Conservation (phyloP, 2,113 vertebrate genomes). For the Lepisosteus osseus region DNA sequence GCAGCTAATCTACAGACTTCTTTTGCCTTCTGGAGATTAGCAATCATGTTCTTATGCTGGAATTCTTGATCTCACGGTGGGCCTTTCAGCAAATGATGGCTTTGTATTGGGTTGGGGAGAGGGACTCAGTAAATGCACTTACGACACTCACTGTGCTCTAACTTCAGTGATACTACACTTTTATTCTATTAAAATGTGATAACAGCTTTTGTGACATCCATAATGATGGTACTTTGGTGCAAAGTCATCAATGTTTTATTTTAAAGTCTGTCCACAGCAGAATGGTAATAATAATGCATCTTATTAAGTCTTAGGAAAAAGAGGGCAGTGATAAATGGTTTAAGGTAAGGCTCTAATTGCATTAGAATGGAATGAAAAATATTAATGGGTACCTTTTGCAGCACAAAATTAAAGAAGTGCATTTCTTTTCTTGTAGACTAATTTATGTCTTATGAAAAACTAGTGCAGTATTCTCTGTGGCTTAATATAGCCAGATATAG, state of each 20-base stretch:
- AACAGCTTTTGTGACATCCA: constrained; percentile 13
- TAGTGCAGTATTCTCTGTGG: constrained; percentile 40
- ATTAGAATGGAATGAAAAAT: constrained; percentile 18
- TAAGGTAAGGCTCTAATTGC: constrained; percentile 33
- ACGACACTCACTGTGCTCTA: background rate
- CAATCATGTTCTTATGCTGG: constrained; percentile 7
- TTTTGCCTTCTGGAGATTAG: constrained; percentile 4
- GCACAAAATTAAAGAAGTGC: constrained; percentile 21
- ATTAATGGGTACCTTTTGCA: constrained; percentile 28
- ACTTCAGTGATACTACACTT: constrained; percentile 2
- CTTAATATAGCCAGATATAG: constrained; percentile 44
- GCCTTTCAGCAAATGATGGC: background rate
- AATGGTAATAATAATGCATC: constrained; percentile 21
- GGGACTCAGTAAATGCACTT: constrained; percentile 3
- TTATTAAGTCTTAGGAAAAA: constrained; percentile 16
- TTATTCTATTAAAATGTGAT: constrained; percentile 21
- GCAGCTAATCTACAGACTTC: background rate
- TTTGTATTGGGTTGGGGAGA: background rate
- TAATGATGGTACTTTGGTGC: constrained; percentile 9
- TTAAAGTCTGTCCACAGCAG: constrained; percentile 11
- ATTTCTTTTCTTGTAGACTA: constrained; percentile 41
- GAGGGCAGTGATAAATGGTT: constrained; percentile 37
- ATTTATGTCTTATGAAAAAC: constrained; percentile 50
- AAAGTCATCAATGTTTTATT: constrained; percentile 15
- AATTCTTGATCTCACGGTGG: background rate